phyloP scores from a whole-genome alignment of 1,140 invertebrate species.

The Lordiphosa mommai region DNA sequence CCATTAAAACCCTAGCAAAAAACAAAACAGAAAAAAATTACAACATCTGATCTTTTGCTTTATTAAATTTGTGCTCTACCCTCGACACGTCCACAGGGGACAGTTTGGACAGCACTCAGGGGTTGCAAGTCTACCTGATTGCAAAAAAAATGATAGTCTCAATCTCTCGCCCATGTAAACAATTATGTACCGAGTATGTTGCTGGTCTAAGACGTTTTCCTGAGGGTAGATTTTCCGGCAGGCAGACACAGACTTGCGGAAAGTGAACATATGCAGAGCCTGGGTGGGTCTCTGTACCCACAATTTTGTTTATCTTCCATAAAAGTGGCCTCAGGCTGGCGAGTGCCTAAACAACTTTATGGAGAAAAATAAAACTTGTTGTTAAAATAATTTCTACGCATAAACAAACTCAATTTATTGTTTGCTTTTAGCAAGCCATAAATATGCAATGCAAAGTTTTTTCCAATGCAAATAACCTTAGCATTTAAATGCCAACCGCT shows the following conservation, averaged over 20 bases:
- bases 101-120: conserved; percentile 52
- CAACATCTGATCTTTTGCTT: conserved; percentile 63
- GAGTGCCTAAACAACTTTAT: not conserved
- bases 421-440: conserved; percentile 41
- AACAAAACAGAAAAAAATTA: conserved; percentile 17
- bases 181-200: conserved; percentile 50
- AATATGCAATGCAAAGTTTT: conserved; percentile 55
- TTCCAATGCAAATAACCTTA: conserved; percentile 2
- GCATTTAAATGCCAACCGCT: not conserved
- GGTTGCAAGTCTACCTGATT: conserved; percentile 61
- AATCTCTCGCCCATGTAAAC: conserved; percentile 55
- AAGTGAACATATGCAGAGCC: conserved; percentile 36
- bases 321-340: conserved; percentile 31
- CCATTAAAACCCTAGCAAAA: conserved; percentile 29
- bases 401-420: conserved; percentile 41
- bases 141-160: conserved; percentile 34
- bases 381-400: conserved; percentile 1
- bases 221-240: conserved; percentile 34
- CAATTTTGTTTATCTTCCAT: conserved; percentile 39
- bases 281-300: conserved; percentile 2
- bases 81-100: conserved; percentile 55
- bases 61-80: conserved; percentile 59
- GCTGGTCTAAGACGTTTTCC: conserved; percentile 20
- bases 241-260: conserved; percentile 21
- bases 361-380: not conserved